Evolutionary conservation across 1,140 invertebrate species (phyloP), one percentile per base, ranked within the genome.

Genomic region (Latrodectus geometricus): DNA sequence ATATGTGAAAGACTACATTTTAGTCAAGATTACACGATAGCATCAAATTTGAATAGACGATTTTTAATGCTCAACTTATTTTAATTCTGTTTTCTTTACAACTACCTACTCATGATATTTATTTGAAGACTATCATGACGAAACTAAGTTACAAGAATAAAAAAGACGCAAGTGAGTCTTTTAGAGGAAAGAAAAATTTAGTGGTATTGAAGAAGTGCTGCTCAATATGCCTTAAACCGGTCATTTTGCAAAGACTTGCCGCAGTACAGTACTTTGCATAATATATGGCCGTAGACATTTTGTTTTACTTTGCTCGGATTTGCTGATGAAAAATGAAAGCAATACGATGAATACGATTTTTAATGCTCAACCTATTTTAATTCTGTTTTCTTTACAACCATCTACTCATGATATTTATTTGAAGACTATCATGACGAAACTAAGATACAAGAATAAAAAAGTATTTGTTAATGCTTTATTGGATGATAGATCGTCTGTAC

Each of bases 401-500:
- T 3, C 49, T 2, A n/a, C 9, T 5, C 20, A 14, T 12, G 72
- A 23, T 17, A 50, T 74, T 12, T 54, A 52, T 20, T 74, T 74
- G 11, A 74, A 74, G 11, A 74, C 72, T 11, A 2, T 74, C 9
- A n/a, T 77, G 54, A 14, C 56, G 17, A 49, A 50, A 21, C 8
- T 77, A 61, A 23, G 23, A 4, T 1, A 77, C 20, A 23, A 23
- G 21, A 49, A 61, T 21, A 15, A 23, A 77, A 12, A 56, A 20
- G 11, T 9, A 73, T 82, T 23, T 49, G 80, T 82, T n/a, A 0
- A 50, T 35, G 80, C 69, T n/a, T 56, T 73, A 12, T 17, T 73
- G 70, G 80, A 73, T 73, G 80, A 82, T 20, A 12, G 52, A 49
- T 82, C 69, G 8, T 69, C 54, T 17, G 9, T 82, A 73, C 17